Conservation (phyloP, 2,797 vertebrate species). For the Clamator glandarius region DNA sequence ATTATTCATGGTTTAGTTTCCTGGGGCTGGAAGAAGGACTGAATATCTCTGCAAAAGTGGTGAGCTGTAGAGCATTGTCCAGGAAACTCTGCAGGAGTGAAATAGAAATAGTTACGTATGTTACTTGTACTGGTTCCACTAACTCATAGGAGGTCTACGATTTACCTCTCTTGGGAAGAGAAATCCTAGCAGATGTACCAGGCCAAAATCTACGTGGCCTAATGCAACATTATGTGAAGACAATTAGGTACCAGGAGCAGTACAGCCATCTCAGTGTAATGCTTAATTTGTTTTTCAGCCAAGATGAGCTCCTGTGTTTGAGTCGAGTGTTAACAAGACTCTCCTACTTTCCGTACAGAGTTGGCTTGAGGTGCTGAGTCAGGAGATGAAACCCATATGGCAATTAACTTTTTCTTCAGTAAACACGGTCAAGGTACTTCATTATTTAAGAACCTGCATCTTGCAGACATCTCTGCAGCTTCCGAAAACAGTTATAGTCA, state of each 20-base stretch:
- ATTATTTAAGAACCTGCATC: neutral
- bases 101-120: accelerated
- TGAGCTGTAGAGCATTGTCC: neutral
- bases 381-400: neutral
- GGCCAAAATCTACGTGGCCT: neutral
- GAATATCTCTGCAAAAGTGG: neutral
- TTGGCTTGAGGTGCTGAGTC: neutral
- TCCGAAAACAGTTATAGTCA: neutral
- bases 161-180: neutral
- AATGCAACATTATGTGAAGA: neutral
- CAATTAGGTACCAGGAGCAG: neutral
- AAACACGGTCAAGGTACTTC: neutral
- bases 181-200: neutral
- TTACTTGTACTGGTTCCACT: neutral
- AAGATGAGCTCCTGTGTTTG: neutral
- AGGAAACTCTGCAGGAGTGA: neutral
- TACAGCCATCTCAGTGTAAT: neutral
- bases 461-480: neutral
- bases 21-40: neutral
- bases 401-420: neutral
- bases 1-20: neutral
- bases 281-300: neutral
- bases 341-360: neutral
- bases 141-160: neutral
- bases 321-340: neutral